These are phyloP conservation scores for Ephestia elutella DNA, from an alignment of 1,140 invertebrate species.

Conservation along the genomic window DNA sequence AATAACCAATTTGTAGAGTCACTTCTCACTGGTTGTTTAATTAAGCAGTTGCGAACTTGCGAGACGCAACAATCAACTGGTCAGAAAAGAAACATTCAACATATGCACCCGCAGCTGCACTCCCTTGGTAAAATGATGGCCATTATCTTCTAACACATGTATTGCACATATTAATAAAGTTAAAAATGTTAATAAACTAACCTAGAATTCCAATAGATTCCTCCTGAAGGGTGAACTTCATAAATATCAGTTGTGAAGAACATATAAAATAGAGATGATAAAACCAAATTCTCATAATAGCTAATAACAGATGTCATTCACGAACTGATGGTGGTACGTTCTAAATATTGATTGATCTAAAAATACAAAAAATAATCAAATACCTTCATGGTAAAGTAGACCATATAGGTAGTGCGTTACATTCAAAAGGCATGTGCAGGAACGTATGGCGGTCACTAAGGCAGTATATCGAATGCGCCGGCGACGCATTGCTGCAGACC, in stretches of 20 bases:
- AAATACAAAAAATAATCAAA: not conserved
- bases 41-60: not conserved
- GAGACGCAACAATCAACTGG: not conserved
- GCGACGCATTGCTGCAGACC: constrained; percentile 35
- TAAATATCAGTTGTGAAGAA: no score
- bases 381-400: not conserved
- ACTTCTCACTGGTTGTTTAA: not conserved
- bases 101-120: no score
- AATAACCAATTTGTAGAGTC: not conserved
- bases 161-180: no score
- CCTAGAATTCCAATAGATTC: no score
- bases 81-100: no score
- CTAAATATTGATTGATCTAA: not conserved
- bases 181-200: no score
- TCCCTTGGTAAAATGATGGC: no score
- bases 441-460: constrained; percentile 50
- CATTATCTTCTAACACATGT: no score
- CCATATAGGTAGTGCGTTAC: not conserved
- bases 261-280: not conserved
- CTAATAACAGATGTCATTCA: not conserved
- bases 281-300: not conserved
- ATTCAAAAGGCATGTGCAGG: constrained; percentile 15
- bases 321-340: not conserved
- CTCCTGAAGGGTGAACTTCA: no score
- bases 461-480: constrained; percentile 57